A percentile compares a stretch with the other conserved stretches of the same genome.
phyloP scores from a whole-genome alignment of 2,797 vertebrate species.

The Manis javanica region DNA sequence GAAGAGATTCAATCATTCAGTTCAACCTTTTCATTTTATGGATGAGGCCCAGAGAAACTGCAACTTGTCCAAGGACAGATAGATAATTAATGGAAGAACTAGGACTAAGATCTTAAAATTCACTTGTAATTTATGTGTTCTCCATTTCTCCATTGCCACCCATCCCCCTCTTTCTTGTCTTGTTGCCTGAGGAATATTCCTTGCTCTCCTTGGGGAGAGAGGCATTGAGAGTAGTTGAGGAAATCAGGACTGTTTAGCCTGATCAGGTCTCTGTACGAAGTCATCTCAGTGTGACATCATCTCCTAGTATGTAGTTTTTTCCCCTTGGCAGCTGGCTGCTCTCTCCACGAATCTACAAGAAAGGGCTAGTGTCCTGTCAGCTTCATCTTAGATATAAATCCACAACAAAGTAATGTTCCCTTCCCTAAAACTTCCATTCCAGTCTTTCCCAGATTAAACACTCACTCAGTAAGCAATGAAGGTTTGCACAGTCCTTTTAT shows the following conservation, averaged over 20 bases:
- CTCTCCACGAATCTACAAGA: neutral
- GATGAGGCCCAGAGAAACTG: neutral
- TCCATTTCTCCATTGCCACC: neutral
- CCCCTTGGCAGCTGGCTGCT: neutral
- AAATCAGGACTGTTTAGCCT: neutral
- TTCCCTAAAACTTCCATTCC: neutral
- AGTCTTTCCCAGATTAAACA: neutral
- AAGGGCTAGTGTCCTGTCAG: neutral
- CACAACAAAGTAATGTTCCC: neutral
- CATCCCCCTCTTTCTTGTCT: neutral
- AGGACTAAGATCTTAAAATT: neutral
- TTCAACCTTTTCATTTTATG: neutral
- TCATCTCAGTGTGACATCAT: neutral
- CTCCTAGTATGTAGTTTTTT: neutral
- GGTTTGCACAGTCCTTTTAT: neutral
- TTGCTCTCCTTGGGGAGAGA: neutral
- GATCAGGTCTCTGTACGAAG: neutral
- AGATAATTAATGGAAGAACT: conserved; percentile 31
- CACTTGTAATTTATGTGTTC: neutral
- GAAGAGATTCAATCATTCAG: neutral
- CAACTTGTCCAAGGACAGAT: neutral
- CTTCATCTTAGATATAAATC: neutral
- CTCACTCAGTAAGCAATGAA: neutral
- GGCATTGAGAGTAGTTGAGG: neutral
- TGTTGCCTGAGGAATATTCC: conserved; percentile 25